Base-by-base conservation (phyloP, 35 echinoderm and acorn worm species). In the Lytechinus pictus region DNA sequence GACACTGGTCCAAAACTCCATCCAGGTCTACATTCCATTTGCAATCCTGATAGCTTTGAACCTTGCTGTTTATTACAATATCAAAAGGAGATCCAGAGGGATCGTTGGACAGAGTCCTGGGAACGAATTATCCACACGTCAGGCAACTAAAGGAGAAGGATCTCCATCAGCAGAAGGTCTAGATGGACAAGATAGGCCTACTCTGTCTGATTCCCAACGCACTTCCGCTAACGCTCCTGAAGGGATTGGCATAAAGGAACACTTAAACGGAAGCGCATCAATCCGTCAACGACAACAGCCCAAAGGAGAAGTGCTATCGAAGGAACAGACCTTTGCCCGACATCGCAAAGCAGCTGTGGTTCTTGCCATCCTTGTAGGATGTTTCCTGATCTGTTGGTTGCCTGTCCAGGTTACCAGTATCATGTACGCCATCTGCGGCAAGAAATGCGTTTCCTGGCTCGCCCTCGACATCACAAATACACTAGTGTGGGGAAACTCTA, bases 11-110 rank as follows among this genome's bases (percentile, higher is more conserved):
- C 44, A 92, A 5, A 57, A 57, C 8, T 7, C 61, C 10, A 27
- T 89, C 0, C 55, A 89, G 24, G 92, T 96, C 51, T 29, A 92
- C 6, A 91, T 92, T 53, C 95, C 95, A 71, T 53, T 96, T 28
- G 54, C 21, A n/a, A 91, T 52, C 10, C 13, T 95, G 10, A 16
- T 91, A 7, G 51, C 16, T 6, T 27, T 27, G 28, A 96, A 91
- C 33, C 12, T 91, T 27, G 56, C 58, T 10, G 56, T 92, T 11
- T 71, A 61, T 89, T 51, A 29, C 11, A 92, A 79, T 19, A 72
- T 92, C 16, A 55, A 52, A 52, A 27, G 51, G 44, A 51, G 87
- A 54, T 91, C 57, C 4, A 27, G 19, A 21, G 29, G 95, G 10
- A 19, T 79, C 52, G 33, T 92, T 13, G 86, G 86, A 9, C 55